Conservation (phyloP, 1,140 invertebrate species). For the Pachyrhynchus sulphureomaculatus region DNA sequence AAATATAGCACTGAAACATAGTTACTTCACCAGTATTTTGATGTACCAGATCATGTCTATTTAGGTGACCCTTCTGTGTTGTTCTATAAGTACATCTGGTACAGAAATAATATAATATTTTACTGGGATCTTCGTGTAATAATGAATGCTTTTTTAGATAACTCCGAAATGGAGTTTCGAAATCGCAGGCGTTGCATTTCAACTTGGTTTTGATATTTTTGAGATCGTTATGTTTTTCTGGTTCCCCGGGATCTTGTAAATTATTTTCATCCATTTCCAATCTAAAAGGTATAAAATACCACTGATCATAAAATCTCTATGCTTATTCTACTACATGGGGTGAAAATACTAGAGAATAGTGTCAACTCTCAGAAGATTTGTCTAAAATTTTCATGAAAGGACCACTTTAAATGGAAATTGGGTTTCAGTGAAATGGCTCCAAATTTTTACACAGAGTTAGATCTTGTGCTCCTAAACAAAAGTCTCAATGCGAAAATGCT, state of each 20-base stretch:
- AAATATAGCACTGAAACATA: conserved; percentile 2
- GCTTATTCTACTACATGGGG: too few species aligned
- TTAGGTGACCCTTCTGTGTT: conserved; percentile 9
- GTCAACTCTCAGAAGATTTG: too few species aligned
- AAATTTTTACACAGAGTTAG: too few species aligned
- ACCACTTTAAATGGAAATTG: too few species aligned
- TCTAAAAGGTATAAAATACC: too few species aligned
- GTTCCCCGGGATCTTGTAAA: not conserved
- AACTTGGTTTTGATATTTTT: not conserved
- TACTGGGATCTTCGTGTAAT: conserved; percentile 9
- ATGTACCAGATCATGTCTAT: conserved; percentile 7
- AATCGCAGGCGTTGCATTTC: not conserved
- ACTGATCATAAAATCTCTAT: too few species aligned
- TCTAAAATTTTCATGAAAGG: too few species aligned
- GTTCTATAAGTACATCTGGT: conserved; percentile 17
- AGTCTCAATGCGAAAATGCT: too few species aligned
- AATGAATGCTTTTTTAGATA: not conserved
- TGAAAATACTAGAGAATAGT: too few species aligned
- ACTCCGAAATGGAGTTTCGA: not conserved
- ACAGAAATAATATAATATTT: not conserved
- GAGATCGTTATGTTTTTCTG: not conserved
- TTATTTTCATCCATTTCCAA: not conserved
- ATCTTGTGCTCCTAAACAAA: too few species aligned
- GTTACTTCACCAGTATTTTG: not conserved
- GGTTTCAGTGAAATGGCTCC: too few species aligned